phyloP scores from a whole-genome alignment of 2,113 vertebrate species.

The Sinosuthora webbiana region DNA sequence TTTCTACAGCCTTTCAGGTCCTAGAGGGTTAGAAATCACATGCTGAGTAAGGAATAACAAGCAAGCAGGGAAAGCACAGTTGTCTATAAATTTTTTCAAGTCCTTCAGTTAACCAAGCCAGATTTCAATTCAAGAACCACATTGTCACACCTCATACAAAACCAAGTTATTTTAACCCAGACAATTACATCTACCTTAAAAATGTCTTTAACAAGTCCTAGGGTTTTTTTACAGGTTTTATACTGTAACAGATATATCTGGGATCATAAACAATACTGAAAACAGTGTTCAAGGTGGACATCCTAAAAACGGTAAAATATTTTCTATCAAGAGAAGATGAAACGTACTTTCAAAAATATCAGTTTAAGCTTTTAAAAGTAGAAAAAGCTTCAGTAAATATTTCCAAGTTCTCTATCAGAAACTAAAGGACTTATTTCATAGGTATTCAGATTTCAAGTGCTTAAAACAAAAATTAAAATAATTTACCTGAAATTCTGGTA shows the following conservation, averaged over 20 bases:
- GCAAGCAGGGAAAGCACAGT: not conserved
- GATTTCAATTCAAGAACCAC: not conserved
- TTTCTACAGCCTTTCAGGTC: not conserved
- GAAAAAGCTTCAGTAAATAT: not conserved
- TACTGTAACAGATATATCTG: not conserved
- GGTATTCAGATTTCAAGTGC: slow-evolving; percentile 21
- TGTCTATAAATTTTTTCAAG: not conserved
- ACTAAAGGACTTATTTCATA: slow-evolving; percentile 23
- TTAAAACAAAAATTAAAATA: slow-evolving; percentile 48
- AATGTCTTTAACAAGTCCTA: not conserved
- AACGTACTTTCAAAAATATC: not conserved
- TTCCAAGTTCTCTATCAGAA: slow-evolving; percentile 1
- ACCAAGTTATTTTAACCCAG: not conserved
- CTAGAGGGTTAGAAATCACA: not conserved
- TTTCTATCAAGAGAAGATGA: not conserved
- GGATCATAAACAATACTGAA: not conserved
- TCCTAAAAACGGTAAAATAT: not conserved
- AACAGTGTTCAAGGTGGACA: not conserved
- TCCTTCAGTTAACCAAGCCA: not conserved
- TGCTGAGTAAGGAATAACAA: not conserved
- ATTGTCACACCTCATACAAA: not conserved
- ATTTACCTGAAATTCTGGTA: slow-evolving; percentile 91
- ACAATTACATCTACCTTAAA: not conserved
- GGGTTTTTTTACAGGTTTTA: not conserved
- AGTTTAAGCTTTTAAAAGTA: not conserved